These are phyloP conservation scores for Esox masquinongy DNA, from an alignment of 2,797 vertebrate species.

Conservation along the genomic window DNA sequence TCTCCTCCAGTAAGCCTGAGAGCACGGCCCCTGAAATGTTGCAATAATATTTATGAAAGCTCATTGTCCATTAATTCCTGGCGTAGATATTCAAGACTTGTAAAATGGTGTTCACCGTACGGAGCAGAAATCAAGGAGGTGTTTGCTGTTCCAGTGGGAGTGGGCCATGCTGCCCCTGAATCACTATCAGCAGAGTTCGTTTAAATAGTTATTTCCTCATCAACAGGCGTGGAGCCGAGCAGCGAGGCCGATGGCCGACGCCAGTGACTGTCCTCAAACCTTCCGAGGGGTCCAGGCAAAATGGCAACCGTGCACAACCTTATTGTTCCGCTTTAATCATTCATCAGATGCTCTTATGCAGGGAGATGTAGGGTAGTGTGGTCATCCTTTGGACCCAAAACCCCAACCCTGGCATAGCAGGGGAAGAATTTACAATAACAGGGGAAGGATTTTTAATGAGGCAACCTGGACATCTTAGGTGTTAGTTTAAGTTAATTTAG, in stretches of 20 bases:
- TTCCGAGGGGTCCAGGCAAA: not conserved
- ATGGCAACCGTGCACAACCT: not conserved
- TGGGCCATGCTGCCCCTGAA: not conserved
- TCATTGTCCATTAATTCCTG: not conserved
- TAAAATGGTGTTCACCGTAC: not conserved
- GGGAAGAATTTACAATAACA: no score
- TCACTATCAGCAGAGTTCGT: conserved; percentile 1
- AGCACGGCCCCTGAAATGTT: conserved; percentile 5
- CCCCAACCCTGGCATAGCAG: no score
- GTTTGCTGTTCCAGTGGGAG: not conserved
- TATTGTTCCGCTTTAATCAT: no score
- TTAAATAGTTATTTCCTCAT: conserved; percentile 9
- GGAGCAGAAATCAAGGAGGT: not conserved
- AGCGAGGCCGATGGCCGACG: not conserved
- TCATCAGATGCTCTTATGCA: no score
- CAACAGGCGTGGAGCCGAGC: not conserved
- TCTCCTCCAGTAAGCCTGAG: not conserved
- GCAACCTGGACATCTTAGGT: not conserved
- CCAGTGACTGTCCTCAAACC: not conserved
- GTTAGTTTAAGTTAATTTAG: not conserved
- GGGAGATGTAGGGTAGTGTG: no score
- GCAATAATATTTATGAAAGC: conserved; percentile 22
- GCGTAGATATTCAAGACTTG: not conserved
- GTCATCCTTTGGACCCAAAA: no score
- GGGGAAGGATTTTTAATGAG: not conserved